Evolutionary conservation across 2,888 invertebrate species (phyloP), one percentile per base, ranked within the genome.

Genomic region (Eumerus sabulonum): DNA sequence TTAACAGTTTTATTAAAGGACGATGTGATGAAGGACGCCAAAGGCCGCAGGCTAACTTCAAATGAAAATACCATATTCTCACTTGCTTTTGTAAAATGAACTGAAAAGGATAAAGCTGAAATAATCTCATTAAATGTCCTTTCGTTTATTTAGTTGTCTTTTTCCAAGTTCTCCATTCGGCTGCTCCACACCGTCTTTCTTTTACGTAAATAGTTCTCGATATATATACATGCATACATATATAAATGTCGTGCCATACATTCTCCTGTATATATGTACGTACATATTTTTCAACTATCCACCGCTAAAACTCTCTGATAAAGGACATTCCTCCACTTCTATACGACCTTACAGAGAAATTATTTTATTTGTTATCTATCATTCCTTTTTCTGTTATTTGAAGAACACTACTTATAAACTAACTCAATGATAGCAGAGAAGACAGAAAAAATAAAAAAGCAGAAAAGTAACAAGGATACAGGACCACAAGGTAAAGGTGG

Each of bases 1-100:
- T 71, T 71, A 35, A 76, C 50, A 59, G 62, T 71, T 71, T 72
- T 50, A 66, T 72, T 76, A 72, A 64, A 76, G 48, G 50, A 57
- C 56, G 64, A 76, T 53, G 38, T 16, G 54, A 9, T 9, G 36
- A 14, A 56, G 47, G 50, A 45, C 35, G 12, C 66, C 64, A n/a
- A 56, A 47, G 35, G 12, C 66, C 64, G 13, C 45, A 51, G 56
- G 72, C 71, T 17, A 14, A 60, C 48, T 48, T 54, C 3, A 60
- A 54, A 76, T 51, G 16, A 59, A 64, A 60, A 62, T 45, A 47
- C 57, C 44, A 45, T 57, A 56, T 44, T 54, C 35, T 50, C 50
- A 9, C 16, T 40, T 50, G 18, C 11, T 51, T 9, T 40, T 19
- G n/a, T n/a, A 11, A 18, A 11, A 27, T 42, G 48, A 9, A 60